Evolutionary conservation across 2,888 invertebrate species (phyloP).

Genomic region (Mesoligia furuncula): DNA sequence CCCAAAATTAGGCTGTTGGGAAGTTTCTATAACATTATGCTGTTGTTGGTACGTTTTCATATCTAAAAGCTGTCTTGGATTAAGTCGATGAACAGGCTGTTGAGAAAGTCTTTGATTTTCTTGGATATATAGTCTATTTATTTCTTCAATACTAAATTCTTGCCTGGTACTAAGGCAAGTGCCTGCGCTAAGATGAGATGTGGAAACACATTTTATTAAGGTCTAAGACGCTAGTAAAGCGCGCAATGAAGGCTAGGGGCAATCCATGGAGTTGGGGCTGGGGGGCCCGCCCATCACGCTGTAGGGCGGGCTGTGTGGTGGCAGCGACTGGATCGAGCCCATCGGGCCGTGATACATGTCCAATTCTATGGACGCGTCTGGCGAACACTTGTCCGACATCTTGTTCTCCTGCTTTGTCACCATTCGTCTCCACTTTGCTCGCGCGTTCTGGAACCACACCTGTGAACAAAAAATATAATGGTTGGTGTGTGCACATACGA

Average conservation of each 20-base stretch:
- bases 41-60: background rate
- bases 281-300: conserved; percentile 92
- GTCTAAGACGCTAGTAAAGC: conserved; percentile 82
- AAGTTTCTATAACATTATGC: background rate
- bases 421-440: conserved; percentile 98
- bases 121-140: conserved; percentile 2
- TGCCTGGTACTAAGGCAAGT: conserved; percentile 9
- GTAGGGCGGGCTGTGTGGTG: conserved; percentile 93
- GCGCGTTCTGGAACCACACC: conserved; percentile 99
- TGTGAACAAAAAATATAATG: conserved; percentile 88
- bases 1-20: background rate
- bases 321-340: conserved; percentile 92
- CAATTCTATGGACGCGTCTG: conserved; percentile 91
- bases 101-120: background rate
- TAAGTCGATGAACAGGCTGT: conserved; percentile 9
- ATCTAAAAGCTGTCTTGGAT: background rate
- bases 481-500: conserved; percentile 72
- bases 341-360: conserved; percentile 92
- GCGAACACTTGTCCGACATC: conserved; percentile 93
- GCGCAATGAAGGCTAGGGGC: conserved; percentile 91
- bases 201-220: conserved; percentile 63
- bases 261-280: conserved; percentile 94
- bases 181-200: conserved; percentile 47
- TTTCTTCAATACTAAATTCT: background rate
- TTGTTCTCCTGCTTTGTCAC: conserved; percentile 95